phyloP scores from a whole-genome alignment of 2,113 vertebrate genomes.

The Gopherus flavomarginatus region DNA sequence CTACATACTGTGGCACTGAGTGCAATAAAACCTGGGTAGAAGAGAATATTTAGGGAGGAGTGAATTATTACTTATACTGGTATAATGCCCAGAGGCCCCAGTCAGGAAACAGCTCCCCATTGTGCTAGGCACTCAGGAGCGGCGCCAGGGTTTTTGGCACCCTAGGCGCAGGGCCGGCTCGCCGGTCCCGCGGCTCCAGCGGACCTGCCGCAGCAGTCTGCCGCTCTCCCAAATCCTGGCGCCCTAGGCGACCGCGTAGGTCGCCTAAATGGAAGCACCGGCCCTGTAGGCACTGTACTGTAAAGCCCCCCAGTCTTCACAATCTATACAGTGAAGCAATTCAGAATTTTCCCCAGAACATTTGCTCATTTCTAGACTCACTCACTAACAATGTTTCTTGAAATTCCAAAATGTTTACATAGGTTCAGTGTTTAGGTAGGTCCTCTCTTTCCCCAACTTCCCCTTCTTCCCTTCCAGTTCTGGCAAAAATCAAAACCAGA shows the following conservation, averaged over 20 bases:
- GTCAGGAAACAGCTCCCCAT: neutral
- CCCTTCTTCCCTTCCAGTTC: no score
- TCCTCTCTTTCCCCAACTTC: no score
- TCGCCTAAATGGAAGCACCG: no score
- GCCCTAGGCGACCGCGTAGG: no score
- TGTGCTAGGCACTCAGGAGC: neutral
- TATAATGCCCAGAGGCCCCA: neutral
- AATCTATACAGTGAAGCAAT: fast-evolving
- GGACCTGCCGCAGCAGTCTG: no score
- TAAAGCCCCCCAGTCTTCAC: neutral
- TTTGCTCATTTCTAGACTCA: neutral
- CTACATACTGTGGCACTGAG: neutral
- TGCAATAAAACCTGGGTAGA: neutral
- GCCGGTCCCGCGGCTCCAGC: no score
- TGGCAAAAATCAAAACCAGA: neutral
- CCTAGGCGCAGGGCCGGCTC: no score
- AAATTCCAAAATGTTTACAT: neutral
- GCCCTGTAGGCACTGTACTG: fast-evolving
- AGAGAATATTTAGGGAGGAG: neutral
- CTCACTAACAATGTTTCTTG: neutral
- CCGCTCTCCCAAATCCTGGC: no score
- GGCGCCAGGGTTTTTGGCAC: no score
- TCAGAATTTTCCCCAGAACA: neutral
- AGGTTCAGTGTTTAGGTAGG: neutral
- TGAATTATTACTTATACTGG: fast-evolving